These are phyloP conservation scores for Cantharis nigra DNA, from an alignment of 2,888 invertebrate species.

Conservation along the genomic window DNA sequence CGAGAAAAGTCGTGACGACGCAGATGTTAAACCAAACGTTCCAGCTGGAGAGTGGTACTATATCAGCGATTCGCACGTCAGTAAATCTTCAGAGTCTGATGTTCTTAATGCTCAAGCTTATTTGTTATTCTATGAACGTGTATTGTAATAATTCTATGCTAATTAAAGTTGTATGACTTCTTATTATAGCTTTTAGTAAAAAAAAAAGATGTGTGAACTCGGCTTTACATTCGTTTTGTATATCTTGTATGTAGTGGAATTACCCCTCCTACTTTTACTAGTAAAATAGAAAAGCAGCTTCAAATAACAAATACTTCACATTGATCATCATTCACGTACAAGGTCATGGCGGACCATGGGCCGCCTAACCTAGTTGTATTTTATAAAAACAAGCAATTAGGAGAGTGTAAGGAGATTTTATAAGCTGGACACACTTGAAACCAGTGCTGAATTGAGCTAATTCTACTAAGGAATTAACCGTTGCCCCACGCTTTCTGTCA, in stretches of 20 bases:
- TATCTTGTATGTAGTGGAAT: background rate
- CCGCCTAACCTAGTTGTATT: too few species aligned
- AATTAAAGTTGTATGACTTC: background rate
- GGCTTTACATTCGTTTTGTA: background rate
- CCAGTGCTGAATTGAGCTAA: too few species aligned
- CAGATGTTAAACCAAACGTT: constrained; percentile 54
- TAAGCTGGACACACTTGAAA: too few species aligned
- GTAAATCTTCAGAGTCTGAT: constrained; percentile 76
- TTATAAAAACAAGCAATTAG: too few species aligned
- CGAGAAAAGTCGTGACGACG: constrained; percentile 54
- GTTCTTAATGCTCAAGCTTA: constrained; percentile 93
- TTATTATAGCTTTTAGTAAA: background rate
- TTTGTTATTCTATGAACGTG: constrained; percentile 93
- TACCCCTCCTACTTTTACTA: background rate
- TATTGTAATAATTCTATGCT: constrained; percentile 66
- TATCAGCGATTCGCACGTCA: constrained; percentile 88
- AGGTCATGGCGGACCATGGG: too few species aligned
- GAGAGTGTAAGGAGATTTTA: too few species aligned
- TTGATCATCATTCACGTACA: too few species aligned
- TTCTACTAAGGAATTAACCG: too few species aligned
- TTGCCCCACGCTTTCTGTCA: too few species aligned
- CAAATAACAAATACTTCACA: background rate
- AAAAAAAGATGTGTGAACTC: background rate
- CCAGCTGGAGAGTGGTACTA: constrained; percentile 88
- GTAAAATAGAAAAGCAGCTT: background rate